These are phyloP conservation scores for Linnaemya vulpina DNA, from an alignment of 2,888 invertebrate species.

Conservation along the genomic window DNA sequence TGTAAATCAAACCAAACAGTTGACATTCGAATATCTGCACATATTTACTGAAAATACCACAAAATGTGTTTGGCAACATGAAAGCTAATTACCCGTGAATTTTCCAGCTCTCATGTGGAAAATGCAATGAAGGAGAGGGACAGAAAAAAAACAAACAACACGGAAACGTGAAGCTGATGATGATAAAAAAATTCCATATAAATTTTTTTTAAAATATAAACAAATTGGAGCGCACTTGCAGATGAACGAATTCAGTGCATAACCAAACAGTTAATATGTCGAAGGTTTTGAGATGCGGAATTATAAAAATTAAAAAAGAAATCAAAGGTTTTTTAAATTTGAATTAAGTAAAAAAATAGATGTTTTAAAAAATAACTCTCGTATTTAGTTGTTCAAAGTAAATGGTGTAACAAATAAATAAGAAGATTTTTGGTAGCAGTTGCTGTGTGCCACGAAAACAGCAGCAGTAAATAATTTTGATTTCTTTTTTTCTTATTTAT, in stretches of 20 bases:
- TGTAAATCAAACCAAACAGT: slow-evolving; percentile 40
- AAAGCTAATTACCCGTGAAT: slow-evolving; percentile 66
- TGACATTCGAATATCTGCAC: slow-evolving; percentile 60
- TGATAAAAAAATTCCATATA: not conserved
- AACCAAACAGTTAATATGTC: not conserved
- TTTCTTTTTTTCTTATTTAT: too few relatives aligned
- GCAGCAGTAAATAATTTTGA: too few relatives aligned
- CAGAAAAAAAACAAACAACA: not conserved
- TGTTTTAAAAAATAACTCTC: too few relatives aligned
- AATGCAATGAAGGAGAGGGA: not conserved
- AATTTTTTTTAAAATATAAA: not conserved
- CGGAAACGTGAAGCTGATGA: not conserved
- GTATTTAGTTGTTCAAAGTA: too few relatives aligned
- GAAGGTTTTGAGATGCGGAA: not conserved
- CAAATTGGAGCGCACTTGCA: not conserved
- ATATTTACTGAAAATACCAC: slow-evolving; percentile 60
- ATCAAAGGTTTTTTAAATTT: too few relatives aligned
- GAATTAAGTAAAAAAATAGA: too few relatives aligned
- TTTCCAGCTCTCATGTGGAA: slow-evolving; percentile 11
- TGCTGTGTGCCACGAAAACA: too few relatives aligned
- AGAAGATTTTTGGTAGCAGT: too few relatives aligned
- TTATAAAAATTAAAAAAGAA: not conserved
- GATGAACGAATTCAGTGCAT: slow-evolving; percentile 8
- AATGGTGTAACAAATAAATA: too few relatives aligned
- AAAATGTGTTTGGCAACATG: slow-evolving; percentile 64